Evolutionary conservation across 2,113 vertebrate genomes (phyloP), one percentile per base, ranked within the genome.

Genomic region (Capricornis sumatraensis): DNA sequence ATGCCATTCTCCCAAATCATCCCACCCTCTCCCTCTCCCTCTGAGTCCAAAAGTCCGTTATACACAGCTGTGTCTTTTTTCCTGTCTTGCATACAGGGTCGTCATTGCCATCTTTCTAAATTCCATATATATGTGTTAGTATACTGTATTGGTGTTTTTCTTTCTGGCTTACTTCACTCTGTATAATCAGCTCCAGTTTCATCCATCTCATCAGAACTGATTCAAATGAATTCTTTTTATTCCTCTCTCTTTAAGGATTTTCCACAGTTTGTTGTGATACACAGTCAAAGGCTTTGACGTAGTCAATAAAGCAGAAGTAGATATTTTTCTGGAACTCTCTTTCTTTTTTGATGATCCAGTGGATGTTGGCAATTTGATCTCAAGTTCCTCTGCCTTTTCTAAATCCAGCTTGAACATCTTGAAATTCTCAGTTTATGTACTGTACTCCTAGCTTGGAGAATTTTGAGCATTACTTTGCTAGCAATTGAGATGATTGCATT

Each of bases 321-420:
- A 21, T 71, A 71, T 36, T 71, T 21, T 71, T 36, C 64, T 71
- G n/a, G 4, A 71, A 71, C 2, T 71, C 30, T 64, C 17, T 67
- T 64, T 33, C 3, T n/a, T 71, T 71, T 71, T 36, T 0, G 17
- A 71, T 71, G n/a, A 3, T 36, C n/a, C 9, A 3, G 2, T 36
- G 64, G n/a, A 71, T 36, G n/a, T 11, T 36, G 64, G 9, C 17
- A 36, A 21, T 71, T 71, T 71, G 64, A 36, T 71, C 9, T 71
- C 64, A 71, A 71, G n/a, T 71, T 71, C 16, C 17, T 36, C n/a
- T 21, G 17, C 2, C 17, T 71, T 71, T 36, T 71, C 64, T 71
- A 71, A 71, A 71, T 21, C n/a, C 17, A 71, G 4, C 64, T 36
- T 36, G n/a, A 21, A 36, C 9, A 21, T 36, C n/a, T 71, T 36